Percentiles rank a stretch among this genome's conserved stretches.
Conservation (phyloP, 1,140 invertebrate genomes). For the Sinonovacula constricta region DNA sequence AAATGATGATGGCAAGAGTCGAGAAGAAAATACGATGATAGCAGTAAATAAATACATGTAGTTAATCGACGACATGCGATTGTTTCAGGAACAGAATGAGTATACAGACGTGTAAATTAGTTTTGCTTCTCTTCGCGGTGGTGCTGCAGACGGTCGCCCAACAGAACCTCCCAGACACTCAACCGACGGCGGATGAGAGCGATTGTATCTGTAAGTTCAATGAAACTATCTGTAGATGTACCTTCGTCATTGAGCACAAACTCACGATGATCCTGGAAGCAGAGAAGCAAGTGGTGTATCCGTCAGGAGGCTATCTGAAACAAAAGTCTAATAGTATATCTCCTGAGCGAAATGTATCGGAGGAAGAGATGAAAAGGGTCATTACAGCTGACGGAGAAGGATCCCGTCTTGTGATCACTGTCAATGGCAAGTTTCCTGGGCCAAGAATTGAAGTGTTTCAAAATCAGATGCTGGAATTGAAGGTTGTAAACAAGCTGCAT, state of each 20-base stretch:
- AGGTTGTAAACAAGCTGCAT: conserved; percentile 89
- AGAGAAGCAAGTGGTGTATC: conserved; percentile 1
- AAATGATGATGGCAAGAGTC: too few species aligned
- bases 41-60: too few species aligned
- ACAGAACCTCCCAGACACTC: background rate
- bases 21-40: too few species aligned
- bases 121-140: too few species aligned
- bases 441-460: conserved; percentile 86
- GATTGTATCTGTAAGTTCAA: conserved; percentile 12
- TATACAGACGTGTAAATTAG: too few species aligned
- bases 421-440: conserved; percentile 69
- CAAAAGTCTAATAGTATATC: background rate
- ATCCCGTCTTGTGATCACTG: conserved; percentile 58
- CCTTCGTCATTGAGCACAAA: background rate
- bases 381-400: conserved; percentile 64
- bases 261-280: conserved; percentile 9
- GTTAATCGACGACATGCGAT: too few species aligned
- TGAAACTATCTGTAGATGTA: conserved; percentile 17
- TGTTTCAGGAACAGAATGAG: too few species aligned
- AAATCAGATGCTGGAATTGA: conserved; percentile 89
- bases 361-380: conserved; percentile 39
- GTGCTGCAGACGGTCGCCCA: too few species aligned
- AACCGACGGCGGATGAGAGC: background rate
- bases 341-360: background rate
- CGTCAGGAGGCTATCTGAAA: background rate